Evolutionary conservation across 2,113 vertebrate species (phyloP), one percentile per base, ranked within the genome.

Genomic region (Microcebus ravelobensis): DNA sequence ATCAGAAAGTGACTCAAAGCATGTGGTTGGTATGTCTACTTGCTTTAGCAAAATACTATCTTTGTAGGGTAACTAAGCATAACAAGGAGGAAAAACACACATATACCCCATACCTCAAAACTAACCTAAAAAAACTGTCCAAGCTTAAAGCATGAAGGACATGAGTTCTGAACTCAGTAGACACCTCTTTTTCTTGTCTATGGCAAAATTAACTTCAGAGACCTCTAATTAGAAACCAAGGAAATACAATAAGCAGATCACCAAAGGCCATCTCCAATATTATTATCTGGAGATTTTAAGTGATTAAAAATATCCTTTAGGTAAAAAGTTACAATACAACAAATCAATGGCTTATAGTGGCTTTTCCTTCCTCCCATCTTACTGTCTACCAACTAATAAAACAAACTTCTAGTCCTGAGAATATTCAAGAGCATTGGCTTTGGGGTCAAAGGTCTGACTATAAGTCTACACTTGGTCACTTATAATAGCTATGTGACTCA

Each of bases 41-140:
- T 95, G 27, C 36, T 95, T 89, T 95, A 76, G n/a, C 84, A 86
- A 96, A 61, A 80, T 31, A 86, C 14, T 74, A 86, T 94, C 86
- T 93, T 83, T 93, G 52, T 61, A 82, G n/a, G 61, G 8, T 86
- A 87, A 83, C n/a, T 92, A 90, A 85, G 5, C 73, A 10, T 36
- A 88, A 65, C 2, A 82, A 17, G 13, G 11, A 93, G 59, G 45
- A 61, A 71, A 96, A 80, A 88, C 7, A 91, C 6, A 42, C n/a
- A 71, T 5, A 71, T 10, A 59, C 12, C 61, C 36, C n/a, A 65
- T 8, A 90, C 55, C 12, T 73, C 68, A 93, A 88, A 96, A 91
- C n/a, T 82, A 96, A 85, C 20, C 65, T 82, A 95, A 65, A 84
- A 94, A 92, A 57, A 90, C 9, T 7, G 6, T 4, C 23, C 8